A percentile compares a stretch with the other conserved stretches of the same genome.
Conservation (phyloP, 2,888 invertebrate species). For the Pammene fasciana region DNA sequence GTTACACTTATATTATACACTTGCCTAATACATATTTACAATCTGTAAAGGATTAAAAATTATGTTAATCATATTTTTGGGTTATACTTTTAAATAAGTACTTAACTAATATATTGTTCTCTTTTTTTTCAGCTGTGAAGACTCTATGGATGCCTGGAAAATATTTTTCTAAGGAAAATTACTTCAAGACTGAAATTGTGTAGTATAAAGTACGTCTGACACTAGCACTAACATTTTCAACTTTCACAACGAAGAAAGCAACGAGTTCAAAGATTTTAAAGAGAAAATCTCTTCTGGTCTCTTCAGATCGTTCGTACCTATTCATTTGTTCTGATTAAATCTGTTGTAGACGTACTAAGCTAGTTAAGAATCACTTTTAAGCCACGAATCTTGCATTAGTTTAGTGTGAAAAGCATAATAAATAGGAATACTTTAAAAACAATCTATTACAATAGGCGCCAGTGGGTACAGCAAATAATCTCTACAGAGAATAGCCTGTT, state of each 20-base stretch:
- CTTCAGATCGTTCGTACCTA: not conserved
- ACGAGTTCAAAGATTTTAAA: not conserved
- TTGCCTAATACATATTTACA: too few relatives aligned
- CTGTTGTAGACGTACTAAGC: constrained; percentile 25
- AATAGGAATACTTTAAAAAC: not conserved
- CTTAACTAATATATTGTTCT: not conserved
- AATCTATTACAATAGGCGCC: not conserved
- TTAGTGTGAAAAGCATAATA: constrained; percentile 25
- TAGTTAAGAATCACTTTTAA: constrained; percentile 28
- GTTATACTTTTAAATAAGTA: not conserved
- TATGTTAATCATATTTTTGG: too few relatives aligned
- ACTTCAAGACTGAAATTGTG: constrained; percentile 50
- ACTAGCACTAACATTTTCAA: not conserved
- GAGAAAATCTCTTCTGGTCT: too few relatives aligned
- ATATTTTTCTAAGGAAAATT: constrained; percentile 36
- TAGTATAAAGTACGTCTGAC: constrained; percentile 34
- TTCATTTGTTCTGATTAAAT: constrained; percentile 1
- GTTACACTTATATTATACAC: too few relatives aligned
- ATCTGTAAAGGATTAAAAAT: too few relatives aligned
- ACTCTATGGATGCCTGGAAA: constrained; percentile 12
- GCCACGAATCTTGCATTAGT: constrained; percentile 47
- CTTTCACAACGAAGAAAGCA: not conserved
- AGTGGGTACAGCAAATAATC: not conserved
- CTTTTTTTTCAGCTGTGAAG: constrained; percentile 54
- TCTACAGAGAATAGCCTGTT: not conserved